Conservation (phyloP, 2,113 vertebrate genomes). For the Myrmecobius fasciatus region DNA sequence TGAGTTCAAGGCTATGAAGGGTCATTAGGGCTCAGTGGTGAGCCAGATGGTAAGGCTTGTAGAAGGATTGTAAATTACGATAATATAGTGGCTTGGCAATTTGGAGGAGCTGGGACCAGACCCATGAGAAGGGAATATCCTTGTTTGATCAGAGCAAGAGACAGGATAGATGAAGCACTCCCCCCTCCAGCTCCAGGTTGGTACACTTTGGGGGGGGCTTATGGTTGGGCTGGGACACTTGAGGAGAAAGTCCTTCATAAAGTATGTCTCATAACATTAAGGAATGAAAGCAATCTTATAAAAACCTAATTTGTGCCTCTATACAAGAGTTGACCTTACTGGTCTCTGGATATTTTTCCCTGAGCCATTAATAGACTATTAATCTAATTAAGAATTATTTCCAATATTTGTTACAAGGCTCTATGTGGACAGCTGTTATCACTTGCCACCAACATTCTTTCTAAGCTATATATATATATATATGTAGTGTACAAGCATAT, state of each 20-base stretch:
- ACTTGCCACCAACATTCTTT: not conserved
- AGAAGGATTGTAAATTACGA: not conserved
- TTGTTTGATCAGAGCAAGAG: not conserved
- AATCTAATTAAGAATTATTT: not conserved
- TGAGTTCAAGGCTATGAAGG: not conserved
- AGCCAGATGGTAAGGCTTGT: not conserved
- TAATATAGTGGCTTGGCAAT: not conserved
- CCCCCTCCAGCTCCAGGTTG: not conserved
- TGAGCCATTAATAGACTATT: not conserved
- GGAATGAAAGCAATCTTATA: slow-evolving; percentile 44
- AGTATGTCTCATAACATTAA: slow-evolving; percentile 24
- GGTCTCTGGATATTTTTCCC: not conserved
- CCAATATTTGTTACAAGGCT: not conserved
- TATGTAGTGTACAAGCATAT: not conserved
- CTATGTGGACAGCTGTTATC: not conserved
- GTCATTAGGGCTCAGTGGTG: not conserved
- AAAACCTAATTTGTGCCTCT: not conserved
- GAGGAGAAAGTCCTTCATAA: not conserved
- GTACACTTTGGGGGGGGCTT: not conserved
- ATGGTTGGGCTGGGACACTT: not conserved
- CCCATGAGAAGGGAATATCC: not conserved
- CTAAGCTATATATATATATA: not conserved
- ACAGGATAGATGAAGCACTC: not conserved
- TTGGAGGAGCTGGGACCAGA: not conserved
- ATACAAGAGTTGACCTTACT: not conserved